Evolutionary conservation across 2,113 vertebrate species (phyloP), one percentile per base, ranked within the genome.

Genomic region (Rutilus rutilus): DNA sequence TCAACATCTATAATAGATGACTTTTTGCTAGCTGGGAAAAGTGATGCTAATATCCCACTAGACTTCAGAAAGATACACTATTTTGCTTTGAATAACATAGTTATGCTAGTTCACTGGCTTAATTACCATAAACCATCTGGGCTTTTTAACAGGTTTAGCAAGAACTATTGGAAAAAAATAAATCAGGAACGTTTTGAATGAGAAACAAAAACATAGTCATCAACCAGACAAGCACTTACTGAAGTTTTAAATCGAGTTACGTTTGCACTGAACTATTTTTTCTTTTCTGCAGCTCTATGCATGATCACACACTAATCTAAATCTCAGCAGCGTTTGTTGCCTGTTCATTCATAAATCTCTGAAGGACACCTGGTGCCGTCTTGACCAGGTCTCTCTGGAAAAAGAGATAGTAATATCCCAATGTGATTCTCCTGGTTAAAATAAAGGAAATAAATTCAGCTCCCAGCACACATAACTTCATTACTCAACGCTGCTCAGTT

Each of bases 341-440:
- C 83, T 11, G 87, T 92, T 94, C 91, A 93, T 94, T 94, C 91
- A 93, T 94, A 92, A 92, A 91, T 92, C 90, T 92, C 90, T 83
- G 91, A 92, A 93, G 90, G 83, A 79, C 91, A 95, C 92, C 86
- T 94, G 93, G 92, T 33, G 33, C 33, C 33, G 33, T 33, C 33
- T 33, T 33, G 33, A 33, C 33, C 33, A 33, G 33, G 33, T 33
- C 3, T 33, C 33, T 33, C 33, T 33, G 33, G 33, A 33, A 33
- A 0, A 33, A 33, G 33, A 33, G 33, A 33, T 33, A 33, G 33
- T 33, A 33, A 33, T 33, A 33, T 33, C 33, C 4, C 33, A 33
- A 4, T 33, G 33, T 33, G 33, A 33, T 33, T 33, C 33, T 33
- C 33, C 33, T 33, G 33, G 33, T 33, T 33, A 33, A 33, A 33